Percentiles rank a stretch among this genome's conserved stretches.
Evolutionary conservation across 2,888 invertebrate species (phyloP).

Genomic region (Campoplex nolae): DNA sequence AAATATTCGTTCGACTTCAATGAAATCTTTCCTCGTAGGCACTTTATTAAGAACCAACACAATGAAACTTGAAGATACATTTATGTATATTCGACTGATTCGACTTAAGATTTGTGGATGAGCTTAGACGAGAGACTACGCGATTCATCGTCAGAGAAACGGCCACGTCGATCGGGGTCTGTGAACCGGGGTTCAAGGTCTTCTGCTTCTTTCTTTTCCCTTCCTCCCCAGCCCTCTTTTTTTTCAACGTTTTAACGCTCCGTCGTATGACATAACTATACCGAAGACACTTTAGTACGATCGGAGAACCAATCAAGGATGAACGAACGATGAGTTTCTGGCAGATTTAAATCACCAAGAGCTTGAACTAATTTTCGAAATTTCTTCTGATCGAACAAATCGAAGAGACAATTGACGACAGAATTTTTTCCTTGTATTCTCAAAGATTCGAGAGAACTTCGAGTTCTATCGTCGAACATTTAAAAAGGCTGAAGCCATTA

Average conservation of each 20-base stretch:
- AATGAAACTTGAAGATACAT: neutral
- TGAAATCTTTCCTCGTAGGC: neutral
- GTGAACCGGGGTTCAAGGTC: constrained; percentile 67
- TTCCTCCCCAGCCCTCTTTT: neutral
- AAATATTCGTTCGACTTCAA: neutral
- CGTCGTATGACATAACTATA: constrained; percentile 57
- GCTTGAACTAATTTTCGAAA: neutral
- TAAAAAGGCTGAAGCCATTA: neutral
- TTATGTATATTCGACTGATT: constrained; percentile 45
- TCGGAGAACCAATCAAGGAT: neutral
- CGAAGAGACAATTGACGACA: neutral
- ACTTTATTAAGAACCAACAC: neutral
- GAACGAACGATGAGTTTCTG: constrained; percentile 9
- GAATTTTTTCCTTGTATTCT: neutral
- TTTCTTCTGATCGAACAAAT: neutral
- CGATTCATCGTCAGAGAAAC: constrained; percentile 51
- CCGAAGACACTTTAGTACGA: constrained; percentile 22
- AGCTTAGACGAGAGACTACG: constrained; percentile 50
- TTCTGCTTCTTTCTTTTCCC: constrained; percentile 36
- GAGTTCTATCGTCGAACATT: neutral
- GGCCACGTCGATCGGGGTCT: constrained; percentile 65
- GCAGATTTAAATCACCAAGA: neutral
- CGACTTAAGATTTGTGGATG: constrained; percentile 53
- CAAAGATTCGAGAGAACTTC: neutral
- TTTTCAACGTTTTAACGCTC: constrained; percentile 27